Conservation (phyloP, 2,797 vertebrate species). For the Aulostomus chinensis region DNA sequence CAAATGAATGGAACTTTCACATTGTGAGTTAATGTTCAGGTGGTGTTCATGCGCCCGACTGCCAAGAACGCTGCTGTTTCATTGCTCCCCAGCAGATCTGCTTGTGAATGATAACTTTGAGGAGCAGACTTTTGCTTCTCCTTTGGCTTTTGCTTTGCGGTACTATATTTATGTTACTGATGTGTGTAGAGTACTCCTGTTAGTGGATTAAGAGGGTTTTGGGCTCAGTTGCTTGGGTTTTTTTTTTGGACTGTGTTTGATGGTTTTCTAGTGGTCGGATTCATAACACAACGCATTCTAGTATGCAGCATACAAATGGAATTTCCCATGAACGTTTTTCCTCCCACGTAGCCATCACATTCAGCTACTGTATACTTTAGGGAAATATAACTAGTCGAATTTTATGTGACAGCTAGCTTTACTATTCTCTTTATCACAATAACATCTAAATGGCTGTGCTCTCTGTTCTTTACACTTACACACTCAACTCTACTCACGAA, state of each 20-base stretch:
- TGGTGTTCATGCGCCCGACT: conserved; percentile 3
- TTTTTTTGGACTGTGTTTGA: no score
- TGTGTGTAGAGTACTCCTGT: background rate
- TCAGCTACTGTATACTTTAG: conserved; percentile 4
- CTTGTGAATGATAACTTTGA: background rate
- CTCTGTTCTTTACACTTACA: conserved; percentile 17
- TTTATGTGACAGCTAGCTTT: conserved; percentile 24
- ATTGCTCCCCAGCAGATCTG: background rate
- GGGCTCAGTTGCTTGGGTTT: no score
- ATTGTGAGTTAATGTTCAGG: background rate
- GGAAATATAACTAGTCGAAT: conserved; percentile 21
- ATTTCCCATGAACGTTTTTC: conserved; percentile 12
- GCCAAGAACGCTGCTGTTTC: conserved; percentile 1
- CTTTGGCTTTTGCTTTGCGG: conserved; percentile 15
- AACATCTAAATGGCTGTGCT: conserved; percentile 12
- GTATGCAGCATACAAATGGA: no score
- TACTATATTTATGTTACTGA: conserved; percentile 17
- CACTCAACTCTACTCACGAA: conserved; percentile 8
- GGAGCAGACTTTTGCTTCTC: background rate
- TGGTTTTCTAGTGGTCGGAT: no score
- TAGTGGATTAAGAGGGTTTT: conserved; percentile 11
- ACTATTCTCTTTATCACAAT: conserved; percentile 40
- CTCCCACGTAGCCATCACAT: conserved; percentile 1
- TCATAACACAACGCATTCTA: no score
- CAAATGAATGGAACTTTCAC: no score